phyloP scores from a whole-genome alignment of 2,113 vertebrate species.

The Merops nubicus region DNA sequence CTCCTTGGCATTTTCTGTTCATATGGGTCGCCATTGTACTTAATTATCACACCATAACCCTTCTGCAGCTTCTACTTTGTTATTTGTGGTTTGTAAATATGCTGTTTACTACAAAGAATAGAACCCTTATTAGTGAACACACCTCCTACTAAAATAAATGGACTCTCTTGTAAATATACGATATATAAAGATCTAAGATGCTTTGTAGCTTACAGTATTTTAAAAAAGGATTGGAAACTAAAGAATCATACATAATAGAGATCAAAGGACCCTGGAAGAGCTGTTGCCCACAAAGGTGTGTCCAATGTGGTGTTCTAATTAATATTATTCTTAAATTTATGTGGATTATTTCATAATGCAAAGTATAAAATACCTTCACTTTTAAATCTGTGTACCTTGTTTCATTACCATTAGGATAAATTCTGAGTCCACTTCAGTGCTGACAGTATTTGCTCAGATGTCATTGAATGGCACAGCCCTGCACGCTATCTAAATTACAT shows the following conservation, averaged over 20 bases:
- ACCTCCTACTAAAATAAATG: constrained; percentile 34
- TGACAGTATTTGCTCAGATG: background rate
- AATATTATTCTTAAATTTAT: background rate
- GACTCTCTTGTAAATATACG: constrained; percentile 7
- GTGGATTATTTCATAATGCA: background rate
- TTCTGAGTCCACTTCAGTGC: background rate
- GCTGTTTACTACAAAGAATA: constrained; percentile 64
- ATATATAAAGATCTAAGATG: background rate
- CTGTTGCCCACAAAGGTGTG: background rate
- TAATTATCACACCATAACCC: constrained; percentile 84
- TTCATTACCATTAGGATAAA: background rate
- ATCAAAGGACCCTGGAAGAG: background rate
- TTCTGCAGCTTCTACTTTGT: constrained; percentile 80
- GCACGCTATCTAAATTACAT: accelerated
- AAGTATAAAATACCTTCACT: background rate
- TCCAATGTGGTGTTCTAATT: background rate
- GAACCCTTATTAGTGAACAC: constrained; percentile 45
- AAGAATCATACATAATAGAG: background rate
- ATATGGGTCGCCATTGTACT: constrained; percentile 84
- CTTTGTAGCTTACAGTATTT: background rate
- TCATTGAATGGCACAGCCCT: background rate
- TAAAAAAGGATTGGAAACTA: background rate
- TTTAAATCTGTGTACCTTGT: background rate
- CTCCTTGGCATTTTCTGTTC: constrained; percentile 82
- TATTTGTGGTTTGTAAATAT: constrained; percentile 80